Base-by-base conservation (phyloP, 2,888 invertebrate species). In the Proisotoma minuta region DNA sequence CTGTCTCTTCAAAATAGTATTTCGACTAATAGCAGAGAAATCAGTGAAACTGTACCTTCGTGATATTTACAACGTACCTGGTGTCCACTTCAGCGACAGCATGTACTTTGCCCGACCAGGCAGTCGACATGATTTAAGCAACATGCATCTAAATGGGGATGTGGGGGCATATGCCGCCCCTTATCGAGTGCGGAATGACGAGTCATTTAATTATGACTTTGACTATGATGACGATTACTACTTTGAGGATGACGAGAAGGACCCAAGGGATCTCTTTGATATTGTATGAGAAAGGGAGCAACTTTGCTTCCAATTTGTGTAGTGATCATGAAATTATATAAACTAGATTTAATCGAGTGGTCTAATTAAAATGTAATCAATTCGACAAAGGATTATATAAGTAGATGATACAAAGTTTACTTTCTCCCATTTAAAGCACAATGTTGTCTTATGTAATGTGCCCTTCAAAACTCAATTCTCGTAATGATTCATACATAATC, bases 31-130 rank as follows among this genome's bases (percentile, higher is more conserved):
- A 20, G 66, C 63, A 34, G 66, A 67, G 54, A 54, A 59, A 39
- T 59, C 63, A 26, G 66, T 67, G 20, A 67, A 67, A 48, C 63
- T 61, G 15, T 67, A 67, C 28, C 39, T 67, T 23, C 56, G 49
- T 15, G 66, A 58, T 5, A 26, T 63, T 51, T 63, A 24, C 50
- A 15, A 47, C 54, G 26, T 53, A 2, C 52, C 58, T 5, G 66
- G 66, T 8, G 63, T 64, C 47, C 66, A 67, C 40, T 63, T 67
- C 43, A 59, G 62, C 4, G 66, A 67, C 66, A 52, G 59, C 12
- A 64, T 62, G 57, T 67, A 63, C 62, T 65, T 62, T 28, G 50
- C 65, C n/a, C 59, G 57, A 2, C 51, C 34, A 34, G 34, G 34
- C 8, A 34, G 34, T 15, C 8, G 34, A 15, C 34, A 34, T 15